A percentile compares a stretch with the other conserved stretches of the same genome.
Evolutionary conservation across 2,888 invertebrate genomes (phyloP).

Genomic region (Xestia rhomboidea): DNA sequence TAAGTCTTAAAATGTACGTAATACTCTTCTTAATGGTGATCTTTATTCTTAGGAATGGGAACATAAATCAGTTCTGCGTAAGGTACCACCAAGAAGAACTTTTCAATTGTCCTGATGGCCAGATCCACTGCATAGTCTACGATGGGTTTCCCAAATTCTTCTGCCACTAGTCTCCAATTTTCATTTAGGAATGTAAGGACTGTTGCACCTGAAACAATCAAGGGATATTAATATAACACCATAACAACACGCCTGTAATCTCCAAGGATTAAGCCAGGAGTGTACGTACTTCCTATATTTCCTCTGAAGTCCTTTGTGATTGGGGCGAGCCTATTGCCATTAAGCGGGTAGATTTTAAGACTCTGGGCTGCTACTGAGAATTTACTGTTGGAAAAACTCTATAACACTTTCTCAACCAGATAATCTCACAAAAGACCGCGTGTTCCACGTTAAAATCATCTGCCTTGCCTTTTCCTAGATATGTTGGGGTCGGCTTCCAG

Average conservation of each 20-base stretch:
- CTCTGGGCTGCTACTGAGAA: too few species aligned
- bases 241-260: neutral
- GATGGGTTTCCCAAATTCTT: slow-evolving; percentile 87
- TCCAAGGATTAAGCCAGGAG: neutral
- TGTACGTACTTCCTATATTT: neutral
- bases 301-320: neutral
- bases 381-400: neutral
- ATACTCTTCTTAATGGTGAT: slow-evolving; percentile 41
- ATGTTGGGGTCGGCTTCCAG: too few species aligned
- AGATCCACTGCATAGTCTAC: slow-evolving; percentile 86
- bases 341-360: neutral
- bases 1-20: slow-evolving; percentile 21
- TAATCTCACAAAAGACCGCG: too few species aligned
- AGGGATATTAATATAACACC: neutral
- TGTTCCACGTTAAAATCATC: neutral
- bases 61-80: slow-evolving; percentile 84
- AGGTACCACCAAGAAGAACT: slow-evolving; percentile 84
- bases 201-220: slow-evolving; percentile 79
- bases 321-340: neutral
- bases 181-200: slow-evolving; percentile 84
- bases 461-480: too few species aligned
- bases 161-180: slow-evolving; percentile 84
- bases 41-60: slow-evolving; percentile 76
- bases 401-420: neutral
- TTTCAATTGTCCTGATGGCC: slow-evolving; percentile 82